Evolutionary conservation across 2,113 vertebrate genomes (phyloP).

Genomic region (Dromas ardeola): DNA sequence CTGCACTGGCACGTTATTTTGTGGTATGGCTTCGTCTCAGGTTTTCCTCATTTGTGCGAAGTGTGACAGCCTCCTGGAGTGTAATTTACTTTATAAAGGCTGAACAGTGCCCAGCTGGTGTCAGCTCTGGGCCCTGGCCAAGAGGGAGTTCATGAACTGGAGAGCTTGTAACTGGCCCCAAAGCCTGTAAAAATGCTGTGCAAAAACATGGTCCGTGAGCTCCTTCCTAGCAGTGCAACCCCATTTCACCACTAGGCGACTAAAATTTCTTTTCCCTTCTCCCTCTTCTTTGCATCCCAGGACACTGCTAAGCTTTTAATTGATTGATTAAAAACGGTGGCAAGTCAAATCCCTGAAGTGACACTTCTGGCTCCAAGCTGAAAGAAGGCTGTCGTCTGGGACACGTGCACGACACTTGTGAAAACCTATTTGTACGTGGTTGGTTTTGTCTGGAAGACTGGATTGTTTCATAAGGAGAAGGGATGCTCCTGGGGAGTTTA

Average conservation of each 20-base stretch:
- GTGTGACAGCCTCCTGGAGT: background rate
- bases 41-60: background rate
- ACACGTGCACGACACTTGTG: fast-evolving
- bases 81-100: conserved; percentile 43
- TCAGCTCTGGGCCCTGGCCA: conserved; percentile 3
- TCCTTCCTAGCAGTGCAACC: background rate
- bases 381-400: background rate
- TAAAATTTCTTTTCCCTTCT: background rate
- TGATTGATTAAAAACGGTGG: background rate
- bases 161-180: background rate
- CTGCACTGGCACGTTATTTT: background rate
- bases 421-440: fast-evolving
- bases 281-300: background rate
- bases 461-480: background rate
- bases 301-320: background rate
- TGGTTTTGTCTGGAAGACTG: background rate
- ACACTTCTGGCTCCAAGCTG: background rate
- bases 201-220: background rate
- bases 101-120: conserved; percentile 41
- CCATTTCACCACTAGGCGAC: background rate
- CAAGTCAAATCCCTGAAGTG: background rate
- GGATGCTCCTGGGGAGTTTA: background rate
- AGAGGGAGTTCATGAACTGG: conserved; percentile 6
- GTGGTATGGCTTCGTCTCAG: background rate
- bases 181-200: background rate